Evolutionary conservation across 2,888 invertebrate species (phyloP).

Genomic region (Leucoma salicis): DNA sequence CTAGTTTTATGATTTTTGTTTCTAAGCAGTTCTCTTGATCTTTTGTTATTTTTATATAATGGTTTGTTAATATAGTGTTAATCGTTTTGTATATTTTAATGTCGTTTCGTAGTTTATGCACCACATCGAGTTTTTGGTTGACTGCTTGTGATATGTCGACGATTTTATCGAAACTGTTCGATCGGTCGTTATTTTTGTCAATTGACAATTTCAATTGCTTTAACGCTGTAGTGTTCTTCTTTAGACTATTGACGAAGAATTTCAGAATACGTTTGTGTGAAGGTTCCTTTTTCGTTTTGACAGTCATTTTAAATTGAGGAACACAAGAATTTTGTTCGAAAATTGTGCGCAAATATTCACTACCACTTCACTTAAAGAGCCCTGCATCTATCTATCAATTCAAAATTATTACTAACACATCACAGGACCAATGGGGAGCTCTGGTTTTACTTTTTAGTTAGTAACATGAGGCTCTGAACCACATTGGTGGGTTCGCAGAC

Average conservation of each 20-base stretch:
- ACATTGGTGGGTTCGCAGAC: too few species aligned
- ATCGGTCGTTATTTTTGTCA: slow-evolving; percentile 46
- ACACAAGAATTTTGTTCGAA: neutral
- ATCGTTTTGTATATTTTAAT: slow-evolving; percentile 75
- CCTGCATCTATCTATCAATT: too few species aligned
- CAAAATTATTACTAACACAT: too few species aligned
- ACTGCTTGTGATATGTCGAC: slow-evolving; percentile 60
- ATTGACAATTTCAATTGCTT: slow-evolving; percentile 58
- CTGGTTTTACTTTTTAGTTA: too few species aligned
- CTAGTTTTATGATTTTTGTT: slow-evolving; percentile 59
- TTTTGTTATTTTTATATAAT: slow-evolving; percentile 68
- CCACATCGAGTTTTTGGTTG: slow-evolving; percentile 72
- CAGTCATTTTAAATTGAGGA: slow-evolving; percentile 42
- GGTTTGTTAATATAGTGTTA: slow-evolving; percentile 72
- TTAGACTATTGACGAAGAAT: slow-evolving; percentile 56
- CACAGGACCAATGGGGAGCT: too few species aligned
- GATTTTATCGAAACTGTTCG: slow-evolving; percentile 52
- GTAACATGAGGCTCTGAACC: too few species aligned
- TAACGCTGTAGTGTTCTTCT: slow-evolving; percentile 66
- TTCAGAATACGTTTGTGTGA: slow-evolving; percentile 52
- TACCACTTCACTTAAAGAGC: too few species aligned
- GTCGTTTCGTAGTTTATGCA: slow-evolving; percentile 69
- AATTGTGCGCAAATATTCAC: too few species aligned
- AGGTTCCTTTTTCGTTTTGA: slow-evolving; percentile 43
- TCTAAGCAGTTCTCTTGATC: slow-evolving; percentile 64